phyloP scores from a whole-genome alignment of 1,140 invertebrate species.

The Drepana arcuata region DNA sequence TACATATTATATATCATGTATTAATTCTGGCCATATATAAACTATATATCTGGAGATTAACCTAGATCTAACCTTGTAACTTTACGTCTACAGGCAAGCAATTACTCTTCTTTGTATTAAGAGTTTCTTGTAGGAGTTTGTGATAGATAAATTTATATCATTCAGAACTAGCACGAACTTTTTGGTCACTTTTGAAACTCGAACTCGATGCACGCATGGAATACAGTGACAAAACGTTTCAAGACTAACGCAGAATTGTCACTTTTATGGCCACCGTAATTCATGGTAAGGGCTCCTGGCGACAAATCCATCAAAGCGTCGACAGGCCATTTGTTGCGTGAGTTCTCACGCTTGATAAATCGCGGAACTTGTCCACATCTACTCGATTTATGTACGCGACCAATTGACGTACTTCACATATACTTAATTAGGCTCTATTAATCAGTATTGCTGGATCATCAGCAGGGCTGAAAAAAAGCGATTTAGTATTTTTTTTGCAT shows the following conservation, averaged over 20 bases:
- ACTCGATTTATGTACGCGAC: conserved; percentile 43
- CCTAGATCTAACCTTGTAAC: no score
- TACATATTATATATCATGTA: no score
- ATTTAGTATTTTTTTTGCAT: no score
- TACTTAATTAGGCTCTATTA: conserved; percentile 20
- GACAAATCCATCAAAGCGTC: conserved; percentile 62
- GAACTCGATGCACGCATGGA: conserved; percentile 1
- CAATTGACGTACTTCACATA: conserved; percentile 37
- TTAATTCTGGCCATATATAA: conserved; percentile 11
- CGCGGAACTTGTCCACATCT: conserved; percentile 44
- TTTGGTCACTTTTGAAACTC: conserved; percentile 9
- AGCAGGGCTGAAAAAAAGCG: no score
- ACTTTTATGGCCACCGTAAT: conserved; percentile 26
- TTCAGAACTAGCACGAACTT: conserved; percentile 6
- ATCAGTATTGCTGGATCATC: no score
- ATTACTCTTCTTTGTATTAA: not conserved
- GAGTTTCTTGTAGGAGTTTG: not conserved
- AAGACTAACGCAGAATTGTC: conserved; percentile 18
- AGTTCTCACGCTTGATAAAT: conserved; percentile 62
- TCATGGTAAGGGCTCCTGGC: conserved; percentile 47
- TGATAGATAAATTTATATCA: conserved; percentile 1
- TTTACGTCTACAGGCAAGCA: no score
- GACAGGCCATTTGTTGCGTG: conserved; percentile 63
- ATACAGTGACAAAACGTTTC: conserved; percentile 3
- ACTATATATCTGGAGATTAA: not conserved